These are phyloP conservation scores for Cheumatopsyche charites DNA, from an alignment of 1,140 invertebrate genomes.

Conservation along the genomic window DNA sequence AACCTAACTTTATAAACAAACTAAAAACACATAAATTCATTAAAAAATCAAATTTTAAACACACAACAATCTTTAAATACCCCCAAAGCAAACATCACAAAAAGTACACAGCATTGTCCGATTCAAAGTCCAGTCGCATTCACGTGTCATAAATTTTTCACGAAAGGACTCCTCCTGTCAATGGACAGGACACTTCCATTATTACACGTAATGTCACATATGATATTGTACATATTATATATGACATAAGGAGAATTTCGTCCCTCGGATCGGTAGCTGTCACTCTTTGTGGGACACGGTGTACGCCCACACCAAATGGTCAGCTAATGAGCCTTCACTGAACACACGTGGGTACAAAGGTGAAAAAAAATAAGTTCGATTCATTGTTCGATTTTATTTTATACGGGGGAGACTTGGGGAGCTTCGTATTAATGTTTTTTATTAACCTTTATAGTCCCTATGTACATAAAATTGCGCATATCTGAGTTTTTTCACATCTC, in stretches of 20 bases:
- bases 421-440: not conserved
- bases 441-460: too few species aligned
- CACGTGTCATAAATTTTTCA: constrained; percentile 44
- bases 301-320: constrained; percentile 47
- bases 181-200: constrained; percentile 26
- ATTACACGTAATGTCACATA: not conserved
- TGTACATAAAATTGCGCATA: too few species aligned
- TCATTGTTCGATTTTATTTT: not conserved
- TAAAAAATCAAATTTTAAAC: too few species aligned
- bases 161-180: constrained; percentile 40
- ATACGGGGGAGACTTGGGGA: not conserved
- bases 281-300: constrained; percentile 44
- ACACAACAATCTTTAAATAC: too few species aligned
- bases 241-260: not conserved
- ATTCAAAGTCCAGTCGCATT: constrained; percentile 38
- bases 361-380: not conserved
- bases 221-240: too few species aligned
- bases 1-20: too few species aligned
- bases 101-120: too few species aligned
- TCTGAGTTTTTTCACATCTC: too few species aligned
- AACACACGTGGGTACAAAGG: not conserved
- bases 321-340: constrained; percentile 45
- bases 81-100: too few species aligned
- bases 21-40: too few species aligned
- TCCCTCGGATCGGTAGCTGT: not conserved